These are phyloP conservation scores for Amphimallon solstitiale DNA, from an alignment of 2,888 invertebrate genomes.

Conservation along the genomic window DNA sequence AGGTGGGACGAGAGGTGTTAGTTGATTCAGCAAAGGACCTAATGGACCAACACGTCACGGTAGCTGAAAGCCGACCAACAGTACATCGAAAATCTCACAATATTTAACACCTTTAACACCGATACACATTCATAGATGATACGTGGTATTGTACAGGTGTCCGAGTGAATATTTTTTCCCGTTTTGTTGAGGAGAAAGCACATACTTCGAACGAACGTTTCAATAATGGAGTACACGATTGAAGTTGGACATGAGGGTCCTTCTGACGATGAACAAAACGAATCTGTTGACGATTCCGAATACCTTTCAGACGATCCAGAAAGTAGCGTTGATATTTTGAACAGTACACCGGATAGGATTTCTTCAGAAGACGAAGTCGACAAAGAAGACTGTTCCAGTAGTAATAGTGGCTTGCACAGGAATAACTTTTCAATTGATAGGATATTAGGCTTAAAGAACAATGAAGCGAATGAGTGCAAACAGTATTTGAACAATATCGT, in stretches of 20 bases:
- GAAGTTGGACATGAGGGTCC: constrained; percentile 34
- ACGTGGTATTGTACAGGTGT: constrained; percentile 32
- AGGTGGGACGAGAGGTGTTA: constrained; percentile 52
- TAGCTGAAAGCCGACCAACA: constrained; percentile 47
- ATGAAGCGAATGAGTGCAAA: constrained; percentile 32
- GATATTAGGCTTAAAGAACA: constrained; percentile 56
- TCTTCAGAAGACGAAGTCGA: constrained; percentile 40
- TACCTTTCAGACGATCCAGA: constrained; percentile 44
- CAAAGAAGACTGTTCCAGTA: constrained; percentile 45
- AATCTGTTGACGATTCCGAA: constrained; percentile 53
- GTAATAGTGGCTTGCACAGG: constrained; percentile 48
- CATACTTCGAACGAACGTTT: constrained; percentile 19
- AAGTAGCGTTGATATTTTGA: constrained; percentile 42
- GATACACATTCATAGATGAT: constrained; percentile 34
- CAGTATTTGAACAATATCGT: constrained; percentile 29
- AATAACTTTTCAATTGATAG: constrained; percentile 62
- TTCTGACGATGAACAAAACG: constrained; percentile 43
- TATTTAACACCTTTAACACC: constrained; percentile 44
- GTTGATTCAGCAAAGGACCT: constrained; percentile 59
- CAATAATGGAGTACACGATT: constrained; percentile 37
- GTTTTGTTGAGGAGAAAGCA: background rate
- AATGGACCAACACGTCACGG: constrained; percentile 56
- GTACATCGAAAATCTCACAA: constrained; percentile 47
- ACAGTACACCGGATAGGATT: constrained; percentile 35
- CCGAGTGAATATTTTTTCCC: constrained; percentile 9